Evolutionary conservation across 2,888 invertebrate species (phyloP), one percentile per base, ranked within the genome.

Genomic region (Himalopsyche kuldschensis): DNA sequence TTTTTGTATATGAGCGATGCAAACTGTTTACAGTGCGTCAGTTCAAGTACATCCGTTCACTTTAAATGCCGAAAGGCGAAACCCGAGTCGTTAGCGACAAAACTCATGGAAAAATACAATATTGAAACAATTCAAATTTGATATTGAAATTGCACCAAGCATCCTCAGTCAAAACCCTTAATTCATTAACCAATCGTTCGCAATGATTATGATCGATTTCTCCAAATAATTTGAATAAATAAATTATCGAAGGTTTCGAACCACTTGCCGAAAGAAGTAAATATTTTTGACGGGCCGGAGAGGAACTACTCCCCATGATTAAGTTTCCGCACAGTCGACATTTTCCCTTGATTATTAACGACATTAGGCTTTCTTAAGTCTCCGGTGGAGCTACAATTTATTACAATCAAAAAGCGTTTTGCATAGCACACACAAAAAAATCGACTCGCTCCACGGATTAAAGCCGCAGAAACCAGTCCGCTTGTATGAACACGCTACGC

Each of bases 311-410:
- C 41, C 75, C 69, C 41, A 55, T 48, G 81, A 85, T 85, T 85
- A 82, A 78, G 69, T 83, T 83, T 83, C 35, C 11, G 76, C 83
- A 27, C 41, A 82, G 63, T 83, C 82, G 63, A 81, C 85, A 78
- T 81, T 84, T 79, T 79, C 48, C 30, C 78, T 69, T 85, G 85
- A 85, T 85, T 85, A 83, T 85, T 85, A 85, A 85, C 80, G 85
- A 83, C 83, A 80, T 85, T 85, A 85, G 81, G 78, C 77, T 81
- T 81, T 35, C 69, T 69, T 69, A 69, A 69, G 69, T 69, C 69
- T 41, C 41, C 41, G 15, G 41, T 15, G 41, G 15, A 41, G 69
- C 69, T 69, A 69, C 69, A 69, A 69, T 69, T 69, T 69, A 69
- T 69, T 69, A 69, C 69, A 69, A 69, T 69, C 69, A 69, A 69